Evolutionary conservation across 2,113 vertebrate genomes (phyloP).

Genomic region (Microcebus murinus): DNA sequence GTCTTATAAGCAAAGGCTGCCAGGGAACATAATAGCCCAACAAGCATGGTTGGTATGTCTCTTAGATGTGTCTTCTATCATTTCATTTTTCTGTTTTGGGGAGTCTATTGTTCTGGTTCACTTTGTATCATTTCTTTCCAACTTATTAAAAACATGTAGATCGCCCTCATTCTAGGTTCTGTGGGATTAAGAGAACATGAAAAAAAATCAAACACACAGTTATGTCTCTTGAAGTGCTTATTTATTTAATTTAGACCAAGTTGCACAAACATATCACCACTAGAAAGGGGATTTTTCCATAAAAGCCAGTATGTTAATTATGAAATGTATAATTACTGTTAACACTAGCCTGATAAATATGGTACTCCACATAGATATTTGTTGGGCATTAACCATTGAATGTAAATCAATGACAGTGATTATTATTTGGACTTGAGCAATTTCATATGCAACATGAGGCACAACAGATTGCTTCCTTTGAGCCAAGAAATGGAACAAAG

Average conservation of each 20-base stretch:
- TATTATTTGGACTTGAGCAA: not conserved
- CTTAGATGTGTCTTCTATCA: not conserved
- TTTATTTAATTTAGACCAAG: not conserved
- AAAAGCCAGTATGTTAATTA: slow-evolving; percentile 1
- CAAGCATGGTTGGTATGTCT: not conserved
- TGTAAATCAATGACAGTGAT: not conserved
- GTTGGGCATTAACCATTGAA: not conserved
- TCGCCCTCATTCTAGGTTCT: not conserved
- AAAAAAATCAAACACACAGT: not conserved
- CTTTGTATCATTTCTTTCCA: not conserved
- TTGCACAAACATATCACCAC: not conserved
- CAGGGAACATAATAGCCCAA: not conserved
- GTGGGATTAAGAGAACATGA: not conserved
- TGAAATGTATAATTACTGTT: not conserved
- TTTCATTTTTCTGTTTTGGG: not conserved
- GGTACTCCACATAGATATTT: not conserved
- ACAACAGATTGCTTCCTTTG: not conserved
- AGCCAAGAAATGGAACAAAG: not conserved
- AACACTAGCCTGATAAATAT: not conserved
- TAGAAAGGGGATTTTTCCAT: not conserved
- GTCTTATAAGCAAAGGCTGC: not conserved
- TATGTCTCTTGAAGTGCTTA: not conserved
- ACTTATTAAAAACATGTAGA: not conserved
- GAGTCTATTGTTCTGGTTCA: not conserved
- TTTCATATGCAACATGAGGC: not conserved